Evolutionary conservation across 2,888 invertebrate genomes (phyloP).

Genomic region (Pomacea canaliculata): DNA sequence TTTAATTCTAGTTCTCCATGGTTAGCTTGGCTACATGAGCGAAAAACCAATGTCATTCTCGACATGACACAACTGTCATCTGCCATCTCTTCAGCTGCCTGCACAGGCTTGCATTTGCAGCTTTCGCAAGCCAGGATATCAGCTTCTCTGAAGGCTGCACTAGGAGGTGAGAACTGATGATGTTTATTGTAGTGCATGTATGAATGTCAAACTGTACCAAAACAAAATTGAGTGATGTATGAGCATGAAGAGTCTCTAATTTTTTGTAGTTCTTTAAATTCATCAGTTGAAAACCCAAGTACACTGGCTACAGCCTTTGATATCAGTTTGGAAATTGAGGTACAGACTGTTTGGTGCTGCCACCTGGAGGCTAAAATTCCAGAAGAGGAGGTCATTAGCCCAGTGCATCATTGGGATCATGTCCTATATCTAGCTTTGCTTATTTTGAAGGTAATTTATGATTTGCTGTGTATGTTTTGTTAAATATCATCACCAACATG

Average conservation of each 20-base stretch:
- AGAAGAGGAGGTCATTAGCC: conserved; percentile 39
- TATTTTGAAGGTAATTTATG: conserved; percentile 51
- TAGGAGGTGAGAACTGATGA: conserved; percentile 33
- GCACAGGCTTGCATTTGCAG: conserved; percentile 54
- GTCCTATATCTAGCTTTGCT: conserved; percentile 57
- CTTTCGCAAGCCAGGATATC: conserved; percentile 46
- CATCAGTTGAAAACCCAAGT: conserved; percentile 12
- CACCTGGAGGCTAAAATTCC: conserved; percentile 48
- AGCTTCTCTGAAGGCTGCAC: conserved; percentile 45
- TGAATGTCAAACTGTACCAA: too few relatives aligned
- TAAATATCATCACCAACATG: neutral
- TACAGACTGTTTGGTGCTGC: conserved; percentile 53
- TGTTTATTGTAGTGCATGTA: neutral
- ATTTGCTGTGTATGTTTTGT: neutral
- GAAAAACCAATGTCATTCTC: conserved; percentile 40
- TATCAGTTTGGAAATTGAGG: conserved; percentile 50
- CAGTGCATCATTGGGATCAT: conserved; percentile 62
- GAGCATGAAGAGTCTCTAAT: neutral
- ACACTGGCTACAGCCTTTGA: conserved; percentile 36
- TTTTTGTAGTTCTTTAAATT: neutral
- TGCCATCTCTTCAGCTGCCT: conserved; percentile 57
- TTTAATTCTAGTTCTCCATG: too few relatives aligned
- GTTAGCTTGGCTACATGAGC: conserved; percentile 39
- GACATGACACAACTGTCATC: conserved; percentile 52
- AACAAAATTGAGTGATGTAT: too few relatives aligned